Base-by-base conservation (phyloP, 2,113 vertebrate genomes). In the Perccottus glenii region DNA sequence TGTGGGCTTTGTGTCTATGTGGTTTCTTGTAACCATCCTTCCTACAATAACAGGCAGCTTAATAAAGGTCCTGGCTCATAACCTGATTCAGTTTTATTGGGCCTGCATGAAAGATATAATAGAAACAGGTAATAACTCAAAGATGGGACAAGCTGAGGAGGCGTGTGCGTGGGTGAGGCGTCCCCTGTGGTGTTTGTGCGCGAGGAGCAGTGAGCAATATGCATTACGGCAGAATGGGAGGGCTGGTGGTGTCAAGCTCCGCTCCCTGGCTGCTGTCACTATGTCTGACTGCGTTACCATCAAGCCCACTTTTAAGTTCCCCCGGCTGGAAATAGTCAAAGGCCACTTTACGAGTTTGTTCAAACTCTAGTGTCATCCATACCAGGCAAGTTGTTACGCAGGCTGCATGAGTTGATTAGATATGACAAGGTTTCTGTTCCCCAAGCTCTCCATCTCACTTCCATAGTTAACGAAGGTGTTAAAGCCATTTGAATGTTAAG, bases 91-190 rank as follows among this genome's bases (percentile, higher is more conserved):
- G 64, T 60, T 70, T 84, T 85, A 88, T 80, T 85, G 77, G 67
- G 60, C 65, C 68, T 10, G 71, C 5, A 53, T 85, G 77, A 62
- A 42, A 67, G 56, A 80, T 64, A 70, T 70, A 74, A 73, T 78
- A 40, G 76, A 79, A 84, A 69, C 65, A 69, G 75, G 81, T 78
- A 70, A 83, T 86, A 84, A 81, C 70, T 75, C 65, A 73, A 62
- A 75, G 35, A 47, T 43, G 10, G 49, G 55, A 70, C 49, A 60
- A 27, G 45, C 7, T 4, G 66, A 56, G 64, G 45, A 51, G 69
- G 59, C 60, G 71, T 48, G 60, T 71, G 70, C 48, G 59, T 48
- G 70, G 56, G 46, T 67, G 69, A 73, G 36, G 61, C 12, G 53
- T 70, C 64, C 72, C 77, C 52, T 32, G 67, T 77, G 64, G 74